Evolutionary conservation across 1,140 invertebrate species (phyloP).

Genomic region (Colletes gigas): DNA sequence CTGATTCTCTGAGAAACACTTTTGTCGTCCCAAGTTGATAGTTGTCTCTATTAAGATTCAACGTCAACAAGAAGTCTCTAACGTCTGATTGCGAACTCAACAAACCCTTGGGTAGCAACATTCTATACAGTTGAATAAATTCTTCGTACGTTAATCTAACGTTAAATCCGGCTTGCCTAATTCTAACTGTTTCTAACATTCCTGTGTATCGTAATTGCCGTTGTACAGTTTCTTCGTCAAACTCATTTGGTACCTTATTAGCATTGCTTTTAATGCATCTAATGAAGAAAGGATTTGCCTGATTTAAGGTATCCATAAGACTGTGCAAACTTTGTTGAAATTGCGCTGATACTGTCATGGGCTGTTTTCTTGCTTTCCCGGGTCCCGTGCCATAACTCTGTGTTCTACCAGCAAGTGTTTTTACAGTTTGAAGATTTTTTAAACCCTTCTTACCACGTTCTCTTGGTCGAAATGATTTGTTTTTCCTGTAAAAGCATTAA

Average conservation of each 20-base stretch:
- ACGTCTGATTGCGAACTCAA: conserved; percentile 91
- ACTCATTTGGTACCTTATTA: conserved; percentile 94
- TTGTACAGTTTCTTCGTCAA: conserved; percentile 97
- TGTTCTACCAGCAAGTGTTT: conserved; percentile 90
- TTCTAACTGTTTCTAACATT: conserved; percentile 97
- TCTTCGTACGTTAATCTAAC: conserved; percentile 96
- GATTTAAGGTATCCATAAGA: conserved; percentile 96
- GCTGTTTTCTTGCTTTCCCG: conserved; percentile 91
- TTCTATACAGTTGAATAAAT: conserved; percentile 95
- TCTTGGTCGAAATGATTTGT: conserved; percentile 92
- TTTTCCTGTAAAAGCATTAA: conserved; percentile 86
- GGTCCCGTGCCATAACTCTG: conserved; percentile 81
- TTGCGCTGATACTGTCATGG: conserved; percentile 95
- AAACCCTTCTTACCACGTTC: conserved; percentile 90
- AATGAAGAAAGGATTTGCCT: conserved; percentile 98
- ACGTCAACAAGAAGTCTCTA: conserved; percentile 88
- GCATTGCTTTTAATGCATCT: conserved; percentile 98
- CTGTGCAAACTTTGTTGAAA: conserved; percentile 95
- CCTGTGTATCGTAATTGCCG: conserved; percentile 94
- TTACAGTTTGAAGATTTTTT: conserved; percentile 94
- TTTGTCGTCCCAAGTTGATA: conserved; percentile 95
- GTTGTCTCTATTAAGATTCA: conserved; percentile 93
- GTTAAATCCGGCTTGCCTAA: conserved; percentile 97
- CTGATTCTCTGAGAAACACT: conserved; percentile 96
- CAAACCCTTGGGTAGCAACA: conserved; percentile 93